Evolutionary conservation across 2,888 invertebrate genomes (phyloP).

Genomic region (Tridacna crocea): DNA sequence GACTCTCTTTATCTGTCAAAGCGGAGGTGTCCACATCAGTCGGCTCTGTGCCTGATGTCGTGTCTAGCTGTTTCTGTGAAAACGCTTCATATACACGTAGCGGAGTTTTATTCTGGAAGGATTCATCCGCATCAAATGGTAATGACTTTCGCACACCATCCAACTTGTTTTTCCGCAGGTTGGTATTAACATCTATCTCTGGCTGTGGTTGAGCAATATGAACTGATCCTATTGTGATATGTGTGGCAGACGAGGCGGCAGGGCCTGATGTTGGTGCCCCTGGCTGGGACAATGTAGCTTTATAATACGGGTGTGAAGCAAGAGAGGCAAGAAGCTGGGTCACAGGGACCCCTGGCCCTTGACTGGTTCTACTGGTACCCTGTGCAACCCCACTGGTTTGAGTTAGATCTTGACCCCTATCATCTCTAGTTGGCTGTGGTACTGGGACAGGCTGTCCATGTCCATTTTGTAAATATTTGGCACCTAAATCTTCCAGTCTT

Average conservation of each 20-base stretch:
- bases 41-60: constrained; percentile 54
- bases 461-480: constrained; percentile 50
- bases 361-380: constrained; percentile 8
- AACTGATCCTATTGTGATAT: constrained; percentile 36
- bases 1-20: constrained; percentile 70
- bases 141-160: constrained; percentile 73
- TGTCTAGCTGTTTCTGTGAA: constrained; percentile 48
- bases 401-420: not conserved
- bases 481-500: constrained; percentile 58
- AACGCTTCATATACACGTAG: constrained; percentile 56
- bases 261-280: not conserved
- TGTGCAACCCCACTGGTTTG: constrained; percentile 3
- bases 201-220: constrained; percentile 42
- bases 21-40: constrained; percentile 69
- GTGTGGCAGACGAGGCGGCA: constrained; percentile 2
- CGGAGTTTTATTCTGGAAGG: constrained; percentile 53
- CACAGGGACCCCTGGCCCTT: constrained; percentile 43
- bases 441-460: not conserved
- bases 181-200: constrained; percentile 41
- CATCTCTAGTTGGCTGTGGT: not conserved
- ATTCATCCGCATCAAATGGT: constrained; percentile 73
- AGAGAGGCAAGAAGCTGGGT: constrained; percentile 65
- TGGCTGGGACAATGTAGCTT: constrained; percentile 58
- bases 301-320: constrained; percentile 69
- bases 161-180: constrained; percentile 58